phyloP scores from a whole-genome alignment of 1,140 invertebrate species.

The Hylaeus anthracinus region DNA sequence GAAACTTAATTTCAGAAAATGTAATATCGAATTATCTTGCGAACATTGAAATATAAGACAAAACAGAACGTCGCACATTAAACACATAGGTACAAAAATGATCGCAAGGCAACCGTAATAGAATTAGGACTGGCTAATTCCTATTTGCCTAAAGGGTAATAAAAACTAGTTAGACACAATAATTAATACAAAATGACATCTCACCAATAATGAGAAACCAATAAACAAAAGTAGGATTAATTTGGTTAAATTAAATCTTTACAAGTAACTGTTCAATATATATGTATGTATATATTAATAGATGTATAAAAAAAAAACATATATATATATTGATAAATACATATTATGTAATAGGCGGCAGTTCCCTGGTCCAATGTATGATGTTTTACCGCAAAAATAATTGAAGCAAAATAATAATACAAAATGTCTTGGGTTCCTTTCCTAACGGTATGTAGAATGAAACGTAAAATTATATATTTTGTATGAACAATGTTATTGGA shows the following conservation, averaged over 20 bases:
- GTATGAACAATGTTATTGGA: constrained; percentile 13
- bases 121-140: constrained; percentile 75
- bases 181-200: constrained; percentile 74
- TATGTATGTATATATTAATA: constrained; percentile 31
- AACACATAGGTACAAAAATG: constrained; percentile 74
- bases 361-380: constrained; percentile 50
- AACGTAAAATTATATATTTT: not conserved
- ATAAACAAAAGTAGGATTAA: constrained; percentile 72
- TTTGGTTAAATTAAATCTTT: constrained; percentile 64
- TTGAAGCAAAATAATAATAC: constrained; percentile 6
- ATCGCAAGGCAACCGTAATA: constrained; percentile 73
- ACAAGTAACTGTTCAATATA: constrained; percentile 61
- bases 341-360: constrained; percentile 54
- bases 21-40: not conserved
- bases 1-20: not conserved
- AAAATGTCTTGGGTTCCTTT: not conserved
- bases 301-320: constrained; percentile 25
- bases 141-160: constrained; percentile 74
- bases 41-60: constrained; percentile 47
- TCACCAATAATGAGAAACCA: constrained; percentile 73
- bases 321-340: constrained; percentile 34
- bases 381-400: constrained; percentile 1
- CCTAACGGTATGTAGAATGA: constrained; percentile 23
- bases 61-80: constrained; percentile 52
- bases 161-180: constrained; percentile 74